Percentiles rank a stretch among this genome's conserved stretches.
Conservation (phyloP, 2,797 vertebrate genomes). For the Benthosema pterotum region DNA sequence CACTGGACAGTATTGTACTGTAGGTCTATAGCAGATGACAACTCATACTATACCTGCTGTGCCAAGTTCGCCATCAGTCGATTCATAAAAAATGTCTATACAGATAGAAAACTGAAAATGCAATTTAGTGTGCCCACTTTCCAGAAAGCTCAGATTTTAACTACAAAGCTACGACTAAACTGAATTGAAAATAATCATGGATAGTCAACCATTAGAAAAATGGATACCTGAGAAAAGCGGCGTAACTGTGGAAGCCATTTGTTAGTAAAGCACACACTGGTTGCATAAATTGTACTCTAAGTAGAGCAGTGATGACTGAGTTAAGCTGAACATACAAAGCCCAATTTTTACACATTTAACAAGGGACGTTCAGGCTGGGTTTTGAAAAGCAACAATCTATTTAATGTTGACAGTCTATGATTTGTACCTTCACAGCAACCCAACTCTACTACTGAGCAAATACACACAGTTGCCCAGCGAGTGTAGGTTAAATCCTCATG, state of each 20-base stretch:
- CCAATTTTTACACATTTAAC: constrained; percentile 9
- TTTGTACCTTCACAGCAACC: constrained; percentile 27
- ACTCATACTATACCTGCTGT: constrained; percentile 2
- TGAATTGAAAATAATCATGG: background rate
- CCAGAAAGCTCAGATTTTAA: background rate
- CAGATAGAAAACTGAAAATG: constrained; percentile 16
- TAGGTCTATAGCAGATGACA: constrained; percentile 3
- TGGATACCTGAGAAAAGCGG: constrained; percentile 23
- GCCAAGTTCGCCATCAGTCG: constrained; percentile 1
- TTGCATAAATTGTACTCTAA: background rate
- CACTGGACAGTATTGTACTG: background rate
- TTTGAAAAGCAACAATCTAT: constrained; percentile 11
- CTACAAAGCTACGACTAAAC: background rate
- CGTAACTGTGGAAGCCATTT: background rate
- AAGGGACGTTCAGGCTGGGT: constrained; percentile 10
- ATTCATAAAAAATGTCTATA: constrained; percentile 5
- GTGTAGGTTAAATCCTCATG: constrained; percentile 8
- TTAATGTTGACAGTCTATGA: background rate
- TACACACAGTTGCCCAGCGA: constrained; percentile 19
- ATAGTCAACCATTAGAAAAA: constrained; percentile 14
- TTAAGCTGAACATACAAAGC: background rate
- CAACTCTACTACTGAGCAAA: constrained; percentile 5
- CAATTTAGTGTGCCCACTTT: background rate
- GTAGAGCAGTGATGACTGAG: background rate
- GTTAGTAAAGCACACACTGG: background rate